Percentiles rank a stretch among this genome's conserved stretches.
Conservation (phyloP, 2,113 vertebrate species). For the Benitochromis conjunctus region DNA sequence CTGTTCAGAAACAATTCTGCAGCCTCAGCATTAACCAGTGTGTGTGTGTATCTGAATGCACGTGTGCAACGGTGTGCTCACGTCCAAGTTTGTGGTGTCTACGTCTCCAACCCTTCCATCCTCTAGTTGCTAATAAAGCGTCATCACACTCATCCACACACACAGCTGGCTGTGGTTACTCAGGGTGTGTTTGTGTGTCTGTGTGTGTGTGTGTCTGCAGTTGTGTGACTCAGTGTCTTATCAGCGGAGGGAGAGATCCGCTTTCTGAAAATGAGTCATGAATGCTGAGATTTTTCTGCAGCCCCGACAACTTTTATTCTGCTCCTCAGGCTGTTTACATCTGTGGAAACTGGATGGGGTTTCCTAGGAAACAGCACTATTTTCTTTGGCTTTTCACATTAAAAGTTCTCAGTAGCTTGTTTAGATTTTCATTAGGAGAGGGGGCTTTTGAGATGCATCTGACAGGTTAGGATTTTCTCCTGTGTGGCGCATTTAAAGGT, state of each 20-base stretch:
- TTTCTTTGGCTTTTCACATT: conserved; percentile 24
- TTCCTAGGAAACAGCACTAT: conserved; percentile 2
- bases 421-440: conserved; percentile 7
- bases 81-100: conserved; percentile 16
- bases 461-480: background rate
- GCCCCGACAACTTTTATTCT: background rate
- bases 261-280: conserved; percentile 52
- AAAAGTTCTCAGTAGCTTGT: conserved; percentile 17
- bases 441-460: background rate
- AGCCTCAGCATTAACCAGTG: background rate
- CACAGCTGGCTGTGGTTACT: conserved; percentile 53
- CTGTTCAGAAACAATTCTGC: background rate
- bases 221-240: conserved; percentile 41
- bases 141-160: conserved; percentile 19
- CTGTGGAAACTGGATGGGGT: conserved; percentile 8
- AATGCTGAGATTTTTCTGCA: conserved; percentile 13
- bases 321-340: conserved; percentile 18
- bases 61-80: background rate
- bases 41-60: background rate
- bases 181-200: conserved; percentile 5
- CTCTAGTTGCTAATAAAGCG: conserved; percentile 23
- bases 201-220: conserved; percentile 13
- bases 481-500: background rate
- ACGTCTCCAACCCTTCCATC: background rate
- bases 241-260: conserved; percentile 36